Percentiles rank a stretch among this genome's conserved stretches.
Evolutionary conservation across 2,113 vertebrate species (phyloP).

Genomic region (Penelope pileata): DNA sequence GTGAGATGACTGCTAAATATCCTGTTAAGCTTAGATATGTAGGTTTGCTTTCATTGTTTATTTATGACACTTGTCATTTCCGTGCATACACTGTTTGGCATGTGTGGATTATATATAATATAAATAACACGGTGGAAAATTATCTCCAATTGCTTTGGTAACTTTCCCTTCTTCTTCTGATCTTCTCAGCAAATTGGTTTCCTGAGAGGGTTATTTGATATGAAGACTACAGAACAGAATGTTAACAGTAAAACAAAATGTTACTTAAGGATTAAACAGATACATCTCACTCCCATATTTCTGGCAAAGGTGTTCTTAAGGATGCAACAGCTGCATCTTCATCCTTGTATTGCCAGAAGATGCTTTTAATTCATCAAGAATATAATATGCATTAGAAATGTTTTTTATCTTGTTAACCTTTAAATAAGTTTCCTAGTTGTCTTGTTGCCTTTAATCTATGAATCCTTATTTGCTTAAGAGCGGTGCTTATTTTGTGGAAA

Average conservation of each 20-base stretch:
- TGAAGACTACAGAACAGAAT: neutral
- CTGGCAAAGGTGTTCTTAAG: neutral
- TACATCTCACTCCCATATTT: neutral
- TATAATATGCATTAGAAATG: too few relatives aligned
- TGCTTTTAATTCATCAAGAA: neutral
- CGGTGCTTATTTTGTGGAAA: neutral
- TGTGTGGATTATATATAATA: neutral
- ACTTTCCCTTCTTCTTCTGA: neutral
- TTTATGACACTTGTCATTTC: neutral
- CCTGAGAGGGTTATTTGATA: neutral
- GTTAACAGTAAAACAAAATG: neutral
- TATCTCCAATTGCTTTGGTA: too few relatives aligned
- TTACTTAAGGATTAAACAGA: neutral
- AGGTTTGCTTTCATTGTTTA: neutral
- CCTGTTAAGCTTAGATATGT: neutral
- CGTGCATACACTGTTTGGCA: neutral
- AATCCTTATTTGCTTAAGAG: neutral
- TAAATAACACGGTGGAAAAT: neutral
- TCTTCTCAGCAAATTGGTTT: neutral
- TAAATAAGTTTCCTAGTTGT: neutral
- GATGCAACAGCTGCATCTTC: neutral
- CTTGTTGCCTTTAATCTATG: neutral
- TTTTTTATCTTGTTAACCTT: neutral
- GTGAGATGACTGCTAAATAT: neutral
- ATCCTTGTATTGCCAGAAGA: neutral